phyloP scores from a whole-genome alignment of 2,888 invertebrate genomes.

The Drosophila anomalata region DNA sequence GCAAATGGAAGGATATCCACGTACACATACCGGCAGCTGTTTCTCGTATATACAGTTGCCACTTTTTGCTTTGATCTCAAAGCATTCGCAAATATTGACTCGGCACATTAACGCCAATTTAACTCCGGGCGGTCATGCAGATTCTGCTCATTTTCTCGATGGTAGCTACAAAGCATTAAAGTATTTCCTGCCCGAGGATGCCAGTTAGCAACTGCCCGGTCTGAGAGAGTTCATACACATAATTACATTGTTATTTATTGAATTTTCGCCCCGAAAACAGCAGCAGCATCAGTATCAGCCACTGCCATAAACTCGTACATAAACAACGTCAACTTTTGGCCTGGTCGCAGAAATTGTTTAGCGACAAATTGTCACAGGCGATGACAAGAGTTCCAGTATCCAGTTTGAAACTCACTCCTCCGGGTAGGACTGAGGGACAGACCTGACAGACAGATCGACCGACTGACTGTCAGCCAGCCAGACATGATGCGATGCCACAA shows the following conservation, averaged over 20 bases:
- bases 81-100: slow-evolving; percentile 64
- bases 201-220: slow-evolving; percentile 36
- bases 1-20: slow-evolving; percentile 54
- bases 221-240: slow-evolving; percentile 44
- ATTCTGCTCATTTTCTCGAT: slow-evolving; percentile 26
- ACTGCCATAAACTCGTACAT: slow-evolving; percentile 16
- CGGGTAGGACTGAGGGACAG: slow-evolving; percentile 2
- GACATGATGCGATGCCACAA: slow-evolving; percentile 60
- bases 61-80: slow-evolving; percentile 56
- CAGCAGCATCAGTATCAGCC: slow-evolving; percentile 20
- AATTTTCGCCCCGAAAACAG: slow-evolving; percentile 58
- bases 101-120: slow-evolving; percentile 60
- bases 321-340: slow-evolving; percentile 50
- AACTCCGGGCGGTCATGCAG: slow-evolving; percentile 24
- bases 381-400: slow-evolving; percentile 46
- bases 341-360: slow-evolving; percentile 66
- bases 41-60: background rate
- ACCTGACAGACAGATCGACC: slow-evolving; percentile 17
- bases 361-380: slow-evolving; percentile 74
- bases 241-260: slow-evolving; percentile 78
- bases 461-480: slow-evolving; percentile 31
- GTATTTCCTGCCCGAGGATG: slow-evolving; percentile 21
- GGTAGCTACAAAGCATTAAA: slow-evolving; percentile 5
- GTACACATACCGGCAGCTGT: slow-evolving; percentile 3
- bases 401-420: slow-evolving; percentile 28